Percentiles rank a stretch among this genome's conserved stretches.
Evolutionary conservation across 2,888 invertebrate genomes (phyloP).

Genomic region (Auanema freiburgensis): DNA sequence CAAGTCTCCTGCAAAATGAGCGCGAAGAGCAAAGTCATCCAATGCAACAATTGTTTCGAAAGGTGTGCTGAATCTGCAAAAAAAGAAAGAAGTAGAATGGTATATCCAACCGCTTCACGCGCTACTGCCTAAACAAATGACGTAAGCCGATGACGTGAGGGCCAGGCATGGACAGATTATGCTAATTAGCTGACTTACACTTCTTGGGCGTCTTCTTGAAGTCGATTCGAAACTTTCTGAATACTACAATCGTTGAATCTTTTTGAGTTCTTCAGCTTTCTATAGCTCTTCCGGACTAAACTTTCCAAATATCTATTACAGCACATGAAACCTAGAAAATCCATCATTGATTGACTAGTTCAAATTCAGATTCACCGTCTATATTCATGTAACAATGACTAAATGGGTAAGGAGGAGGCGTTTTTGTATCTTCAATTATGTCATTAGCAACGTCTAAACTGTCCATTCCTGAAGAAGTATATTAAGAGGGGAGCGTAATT

Average conservation of each 20-base stretch:
- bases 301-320: constrained; percentile 39
- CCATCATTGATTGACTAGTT: background rate
- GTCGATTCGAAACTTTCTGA: constrained; percentile 22
- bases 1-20: constrained; percentile 36
- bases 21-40: constrained; percentile 35
- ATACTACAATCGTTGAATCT: constrained; percentile 20
- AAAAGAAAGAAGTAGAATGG: background rate
- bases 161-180: background rate
- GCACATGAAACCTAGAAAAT: constrained; percentile 30
- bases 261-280: constrained; percentile 21
- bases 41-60: constrained; percentile 42
- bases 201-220: constrained; percentile 33
- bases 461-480: too few relatives aligned
- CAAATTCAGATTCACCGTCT: constrained; percentile 9
- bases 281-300: constrained; percentile 37
- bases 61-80: constrained; percentile 34
- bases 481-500: too few relatives aligned
- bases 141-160: background rate
- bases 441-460: constrained; percentile 8
- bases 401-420: constrained; percentile 21
- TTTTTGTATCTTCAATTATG: constrained; percentile 5
- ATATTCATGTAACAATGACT: constrained; percentile 23
- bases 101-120: background rate
- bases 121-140: background rate
- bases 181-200: constrained; percentile 23